Conservation (phyloP, 2,888 invertebrate species). For the Drosophila maculinotata region DNA sequence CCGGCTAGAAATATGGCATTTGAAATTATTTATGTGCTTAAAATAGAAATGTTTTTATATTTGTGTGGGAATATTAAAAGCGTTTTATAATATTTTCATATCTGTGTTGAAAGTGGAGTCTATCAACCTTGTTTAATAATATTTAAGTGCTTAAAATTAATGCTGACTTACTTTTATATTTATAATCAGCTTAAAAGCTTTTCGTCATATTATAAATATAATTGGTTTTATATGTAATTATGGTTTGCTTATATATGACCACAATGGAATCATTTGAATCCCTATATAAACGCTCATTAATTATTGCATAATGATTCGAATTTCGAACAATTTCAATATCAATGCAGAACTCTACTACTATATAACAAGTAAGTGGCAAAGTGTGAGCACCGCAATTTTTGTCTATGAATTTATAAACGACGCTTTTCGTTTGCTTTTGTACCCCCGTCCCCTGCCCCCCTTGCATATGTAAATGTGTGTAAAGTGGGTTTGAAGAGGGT, state of each 20-base stretch:
- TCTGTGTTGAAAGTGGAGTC: no score
- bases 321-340: slow-evolving; percentile 8
- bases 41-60: no score
- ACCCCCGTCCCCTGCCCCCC: background rate
- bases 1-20: no score
- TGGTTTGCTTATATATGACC: slow-evolving; percentile 1
- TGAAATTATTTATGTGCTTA: no score
- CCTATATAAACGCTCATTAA: background rate
- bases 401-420: slow-evolving; percentile 67
- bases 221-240: no score
- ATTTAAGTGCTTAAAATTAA: no score
- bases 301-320: slow-evolving; percentile 12
- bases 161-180: no score
- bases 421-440: slow-evolving; percentile 21
- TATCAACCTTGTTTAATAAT: no score
- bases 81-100: no score
- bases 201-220: no score
- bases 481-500: background rate
- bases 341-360: slow-evolving; percentile 15
- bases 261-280: slow-evolving; percentile 1
- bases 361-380: slow-evolving; percentile 50
- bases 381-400: slow-evolving; percentile 63
- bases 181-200: no score
- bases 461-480: slow-evolving; percentile 17
- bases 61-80: no score